A percentile compares a stretch with the other conserved stretches of the same genome.
Evolutionary conservation across 2,113 vertebrate genomes (phyloP).

Genomic region (Addax nasomaculatus): DNA sequence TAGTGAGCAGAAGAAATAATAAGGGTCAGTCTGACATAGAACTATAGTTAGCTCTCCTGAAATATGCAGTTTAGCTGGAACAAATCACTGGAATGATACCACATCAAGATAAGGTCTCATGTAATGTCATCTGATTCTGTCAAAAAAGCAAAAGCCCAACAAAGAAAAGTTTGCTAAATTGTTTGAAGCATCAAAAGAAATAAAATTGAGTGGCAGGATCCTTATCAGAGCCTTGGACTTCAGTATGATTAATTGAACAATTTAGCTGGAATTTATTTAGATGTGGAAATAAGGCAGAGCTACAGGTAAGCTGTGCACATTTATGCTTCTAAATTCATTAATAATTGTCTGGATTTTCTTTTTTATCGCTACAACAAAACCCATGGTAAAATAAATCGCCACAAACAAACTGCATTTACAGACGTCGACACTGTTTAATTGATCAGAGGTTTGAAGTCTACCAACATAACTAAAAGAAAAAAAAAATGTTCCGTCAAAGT

Average conservation of each 20-base stretch:
- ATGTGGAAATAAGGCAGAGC: slow-evolving; percentile 51
- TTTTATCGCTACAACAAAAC: slow-evolving; percentile 42
- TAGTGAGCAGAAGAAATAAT: slow-evolving; percentile 12
- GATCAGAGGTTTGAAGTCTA: not conserved
- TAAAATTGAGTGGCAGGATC: slow-evolving; percentile 52
- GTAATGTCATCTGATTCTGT: not conserved
- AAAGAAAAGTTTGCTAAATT: slow-evolving; percentile 59
- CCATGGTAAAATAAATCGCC: not conserved
- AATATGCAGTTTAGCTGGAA: slow-evolving; percentile 47
- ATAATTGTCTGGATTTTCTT: slow-evolving; percentile 9
- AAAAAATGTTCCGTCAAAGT: not conserved
- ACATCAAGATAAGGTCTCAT: slow-evolving; percentile 43
- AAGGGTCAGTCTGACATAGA: slow-evolving; percentile 6
- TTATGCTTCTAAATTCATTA: slow-evolving; percentile 36
- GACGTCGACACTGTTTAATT: not conserved
- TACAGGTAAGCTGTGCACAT: slow-evolving; percentile 46
- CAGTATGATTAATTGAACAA: slow-evolving; percentile 70
- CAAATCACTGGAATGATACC: slow-evolving; percentile 41
- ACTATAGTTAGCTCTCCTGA: slow-evolving; percentile 58
- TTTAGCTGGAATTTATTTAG: slow-evolving; percentile 65
- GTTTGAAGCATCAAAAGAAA: slow-evolving; percentile 62
- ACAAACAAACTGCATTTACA: not conserved
- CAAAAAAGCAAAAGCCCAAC: slow-evolving; percentile 49
- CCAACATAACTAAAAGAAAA: slow-evolving; percentile 20
- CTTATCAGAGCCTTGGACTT: slow-evolving; percentile 61